Base-by-base conservation (phyloP, 2,797 vertebrate genomes). In the Echeneis naucrates region DNA sequence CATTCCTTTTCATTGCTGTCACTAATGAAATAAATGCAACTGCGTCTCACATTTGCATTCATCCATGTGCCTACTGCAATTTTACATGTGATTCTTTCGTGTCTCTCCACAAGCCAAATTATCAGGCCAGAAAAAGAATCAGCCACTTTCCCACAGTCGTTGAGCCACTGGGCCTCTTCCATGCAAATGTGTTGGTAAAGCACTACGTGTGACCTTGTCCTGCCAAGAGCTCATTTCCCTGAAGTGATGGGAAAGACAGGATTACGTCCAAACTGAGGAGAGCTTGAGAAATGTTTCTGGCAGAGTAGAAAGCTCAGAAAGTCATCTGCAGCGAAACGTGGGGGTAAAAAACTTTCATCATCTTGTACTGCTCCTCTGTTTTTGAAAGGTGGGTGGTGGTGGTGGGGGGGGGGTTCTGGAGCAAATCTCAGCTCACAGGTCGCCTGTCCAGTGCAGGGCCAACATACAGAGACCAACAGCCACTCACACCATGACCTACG, bases 181-280 rank as follows among this genome's bases (percentile, higher is more conserved):
- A 92, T 93, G 90, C 87, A 93, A 94, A 94, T 93, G 88, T 75
- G 56, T 78, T 51, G 60, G 70, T 74, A 82, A 78, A 88, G 81
- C 83, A 84, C 67, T 80, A 27, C 66, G 73, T 66, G 74, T 89
- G 88, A 93, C 91, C 89, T 91, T 92, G 86, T 73, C 77, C 82
- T 87, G 85, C 74, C 87, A 76, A 79, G 57, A 72, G 81, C 88
- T 88, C 85, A 92, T 94, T 93, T 93, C 87, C 91, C 89, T 88
- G 81, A 86, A 84, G 78, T 73, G 86, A 78, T 67, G 66, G 40
- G 67, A 80, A 81, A 83, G 78, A 84, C 45, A 54, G 64, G 86
- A 89, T 89, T 86, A 86, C 58, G 85, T 69, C 64, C 58, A 83
- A 80, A 37, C 62, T 61, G 73, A 74, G 64, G 62, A 82, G 77